Percentiles rank a stretch among this genome's conserved stretches.
Evolutionary conservation across 92 coral and sea anemone genomes (phyloP).

Genomic region (Hydrozoanthus gracilis): DNA sequence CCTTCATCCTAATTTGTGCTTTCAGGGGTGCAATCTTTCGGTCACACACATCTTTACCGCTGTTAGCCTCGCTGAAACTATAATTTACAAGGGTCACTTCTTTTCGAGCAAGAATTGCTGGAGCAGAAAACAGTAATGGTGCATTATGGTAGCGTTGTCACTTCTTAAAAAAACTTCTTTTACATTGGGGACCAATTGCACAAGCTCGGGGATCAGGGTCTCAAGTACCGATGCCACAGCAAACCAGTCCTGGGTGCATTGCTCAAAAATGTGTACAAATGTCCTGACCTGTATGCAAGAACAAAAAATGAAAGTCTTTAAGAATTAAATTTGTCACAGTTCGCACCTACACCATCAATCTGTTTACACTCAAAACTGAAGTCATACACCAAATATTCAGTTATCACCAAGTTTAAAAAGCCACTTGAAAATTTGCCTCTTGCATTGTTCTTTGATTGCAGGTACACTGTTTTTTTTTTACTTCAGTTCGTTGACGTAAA

Average conservation of each 20-base stretch:
- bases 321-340: background rate
- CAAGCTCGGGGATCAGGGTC: slow-evolving; percentile 38
- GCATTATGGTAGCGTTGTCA: slow-evolving; percentile 73
- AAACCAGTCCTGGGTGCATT: slow-evolving; percentile 65
- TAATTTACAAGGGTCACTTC: slow-evolving; percentile 34
- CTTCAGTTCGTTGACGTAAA: slow-evolving; percentile 23
- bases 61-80: slow-evolving; percentile 57
- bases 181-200: slow-evolving; percentile 41
- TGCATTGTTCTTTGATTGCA: background rate
- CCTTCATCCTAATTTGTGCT: slow-evolving; percentile 57
- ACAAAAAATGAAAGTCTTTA: slow-evolving; percentile 36
- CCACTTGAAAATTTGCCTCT: background rate
- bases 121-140: slow-evolving; percentile 19
- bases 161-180: slow-evolving; percentile 56
- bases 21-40: slow-evolving; percentile 64
- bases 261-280: slow-evolving; percentile 54
- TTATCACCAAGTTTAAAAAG: background rate
- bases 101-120: slow-evolving; percentile 22
- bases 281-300: slow-evolving; percentile 25
- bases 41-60: slow-evolving; percentile 66
- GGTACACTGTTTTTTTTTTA: background rate
- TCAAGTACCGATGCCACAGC: slow-evolving; percentile 62
- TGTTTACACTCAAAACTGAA: background rate
- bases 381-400: background rate
- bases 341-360: background rate